These are phyloP conservation scores for Asteroscopus sphinx DNA, from an alignment of 2,888 invertebrate species.

Conservation along the genomic window DNA sequence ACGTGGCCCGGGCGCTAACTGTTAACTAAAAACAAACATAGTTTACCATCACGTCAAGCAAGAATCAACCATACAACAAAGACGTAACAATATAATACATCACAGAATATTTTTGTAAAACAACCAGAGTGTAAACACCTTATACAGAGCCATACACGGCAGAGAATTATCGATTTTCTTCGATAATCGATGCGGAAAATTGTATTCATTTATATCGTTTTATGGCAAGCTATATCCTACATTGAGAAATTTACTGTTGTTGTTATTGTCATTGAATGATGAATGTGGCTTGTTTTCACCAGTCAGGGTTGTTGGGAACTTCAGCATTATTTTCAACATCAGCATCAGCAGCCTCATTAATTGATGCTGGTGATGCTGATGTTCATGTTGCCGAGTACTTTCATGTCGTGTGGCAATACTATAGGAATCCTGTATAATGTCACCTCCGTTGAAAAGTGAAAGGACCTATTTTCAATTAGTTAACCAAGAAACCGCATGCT, in stretches of 20 bases:
- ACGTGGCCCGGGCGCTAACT: slow-evolving; percentile 71
- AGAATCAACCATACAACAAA: slow-evolving; percentile 34
- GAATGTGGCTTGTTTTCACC: slow-evolving; percentile 3
- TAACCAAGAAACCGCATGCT: too few relatives aligned
- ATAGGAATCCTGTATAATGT: too few relatives aligned
- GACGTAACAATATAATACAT: slow-evolving; percentile 2
- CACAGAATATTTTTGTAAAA: slow-evolving; percentile 26
- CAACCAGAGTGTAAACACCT: slow-evolving; percentile 33
- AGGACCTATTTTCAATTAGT: too few relatives aligned
- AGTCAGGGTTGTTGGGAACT: too few relatives aligned
- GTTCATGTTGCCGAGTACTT: too few relatives aligned
- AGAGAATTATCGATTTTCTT: slow-evolving; percentile 45
- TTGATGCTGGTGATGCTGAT: too few relatives aligned
- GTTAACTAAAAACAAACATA: slow-evolving; percentile 65
- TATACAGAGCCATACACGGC: slow-evolving; percentile 26
- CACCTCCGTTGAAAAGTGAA: too few relatives aligned
- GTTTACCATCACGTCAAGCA: slow-evolving; percentile 20
- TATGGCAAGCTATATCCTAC: slow-evolving; percentile 23
- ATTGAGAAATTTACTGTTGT: slow-evolving; percentile 11
- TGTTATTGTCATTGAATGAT: slow-evolving; percentile 11
- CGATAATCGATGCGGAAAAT: slow-evolving; percentile 41
- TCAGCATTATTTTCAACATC: too few relatives aligned
- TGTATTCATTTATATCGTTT: slow-evolving; percentile 34
- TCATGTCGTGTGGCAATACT: too few relatives aligned
- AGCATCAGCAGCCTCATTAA: too few relatives aligned